Evolutionary conservation across 1,140 invertebrate genomes (phyloP), one percentile per base, ranked within the genome.

Genomic region (Drosophila punjabiensis): DNA sequence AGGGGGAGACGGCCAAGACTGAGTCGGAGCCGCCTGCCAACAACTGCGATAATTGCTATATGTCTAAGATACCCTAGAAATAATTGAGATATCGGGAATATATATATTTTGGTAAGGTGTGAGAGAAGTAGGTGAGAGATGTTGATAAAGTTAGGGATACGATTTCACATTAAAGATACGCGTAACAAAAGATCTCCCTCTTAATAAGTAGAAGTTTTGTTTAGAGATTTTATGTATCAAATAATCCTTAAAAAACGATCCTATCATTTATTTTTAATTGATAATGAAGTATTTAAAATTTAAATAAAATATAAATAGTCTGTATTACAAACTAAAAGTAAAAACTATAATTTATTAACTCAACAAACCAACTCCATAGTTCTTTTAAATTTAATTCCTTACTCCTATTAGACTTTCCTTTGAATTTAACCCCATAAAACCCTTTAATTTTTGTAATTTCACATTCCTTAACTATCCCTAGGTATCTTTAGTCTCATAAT

Each of bases 21-120:
- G 45, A 63, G 45, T 24, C 48, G 70, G 73, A 87, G 85, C 86
- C 84, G 84, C 84, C 84, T 81, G 84, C 84, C 77, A 87, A 67
- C 84, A 89, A 89, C 85, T 53, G 84, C 81, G 84, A 89, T 88
- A 88, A 88, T 88, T 88, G 84, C 75, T 74, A 81, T 77, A 77
- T 86, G 85, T 88, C 82, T 63, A 37, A 69, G 64, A 53, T 75
- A 75, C 69, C 71, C 5, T n/a, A 20, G 14, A 53, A 35, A 6
- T 24, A 43, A 62, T 20, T 32, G 10, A 7, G n/a, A 13, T 14
- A 16, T 32, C 3, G 45, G 69, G 68, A 20, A 48, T 74, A 73
- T 52, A 73, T 52, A 3, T 0, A 0, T 18, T 50, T 20, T 0
- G 20, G 11, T 18, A 9, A 24, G 53, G 10, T 9, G 20, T 33